phyloP scores from a whole-genome alignment of 1,140 invertebrate species.

The Orchesella cincta region DNA sequence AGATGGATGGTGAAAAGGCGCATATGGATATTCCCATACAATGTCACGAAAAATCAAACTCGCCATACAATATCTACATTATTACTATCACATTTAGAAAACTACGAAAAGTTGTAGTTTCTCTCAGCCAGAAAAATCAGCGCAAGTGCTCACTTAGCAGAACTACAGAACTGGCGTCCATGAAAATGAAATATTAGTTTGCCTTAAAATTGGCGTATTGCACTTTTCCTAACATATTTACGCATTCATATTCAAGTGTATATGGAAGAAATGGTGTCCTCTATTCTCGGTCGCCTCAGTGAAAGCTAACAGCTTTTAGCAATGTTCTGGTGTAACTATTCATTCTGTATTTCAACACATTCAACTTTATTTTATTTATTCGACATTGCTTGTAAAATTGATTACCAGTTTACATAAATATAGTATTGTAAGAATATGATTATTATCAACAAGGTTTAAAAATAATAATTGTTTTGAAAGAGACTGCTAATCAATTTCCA shows the following conservation, averaged over 20 bases:
- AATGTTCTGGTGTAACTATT: too few relatives aligned
- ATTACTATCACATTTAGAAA: background rate
- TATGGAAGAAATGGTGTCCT: too few relatives aligned
- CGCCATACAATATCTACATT: background rate
- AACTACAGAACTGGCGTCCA: background rate
- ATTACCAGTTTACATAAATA: too few relatives aligned
- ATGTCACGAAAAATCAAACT: background rate
- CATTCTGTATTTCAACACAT: too few relatives aligned
- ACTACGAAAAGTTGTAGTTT: background rate
- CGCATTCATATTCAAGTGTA: background rate
- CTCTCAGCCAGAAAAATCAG: background rate
- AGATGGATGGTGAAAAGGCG: background rate
- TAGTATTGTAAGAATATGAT: too few relatives aligned
- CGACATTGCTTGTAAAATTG: too few relatives aligned
- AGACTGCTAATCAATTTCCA: too few relatives aligned
- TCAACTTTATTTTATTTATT: too few relatives aligned
- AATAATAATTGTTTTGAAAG: too few relatives aligned
- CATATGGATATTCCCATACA: background rate
- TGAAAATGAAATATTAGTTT: background rate
- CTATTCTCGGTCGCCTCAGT: too few relatives aligned
- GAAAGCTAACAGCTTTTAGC: too few relatives aligned
- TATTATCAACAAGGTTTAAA: too few relatives aligned
- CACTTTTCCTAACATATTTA: background rate
- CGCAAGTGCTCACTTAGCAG: background rate
- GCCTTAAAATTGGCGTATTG: background rate